Evolutionary conservation across 2,797 vertebrate species (phyloP).

Genomic region (Sebastiscus tertius): DNA sequence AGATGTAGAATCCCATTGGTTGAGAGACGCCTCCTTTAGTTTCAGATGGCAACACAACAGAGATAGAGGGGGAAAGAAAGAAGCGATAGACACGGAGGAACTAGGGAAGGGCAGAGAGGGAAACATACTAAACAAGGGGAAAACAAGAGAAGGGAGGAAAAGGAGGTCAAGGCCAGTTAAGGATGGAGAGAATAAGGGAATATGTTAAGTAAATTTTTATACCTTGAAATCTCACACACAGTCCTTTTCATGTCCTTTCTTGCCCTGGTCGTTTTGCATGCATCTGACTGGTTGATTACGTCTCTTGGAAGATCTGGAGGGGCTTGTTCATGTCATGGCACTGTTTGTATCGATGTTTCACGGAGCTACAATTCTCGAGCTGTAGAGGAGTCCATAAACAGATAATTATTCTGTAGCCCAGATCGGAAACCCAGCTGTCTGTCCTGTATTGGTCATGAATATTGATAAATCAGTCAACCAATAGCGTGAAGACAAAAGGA

Average conservation of each 20-base stretch:
- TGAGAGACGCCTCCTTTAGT: slow-evolving; percentile 72
- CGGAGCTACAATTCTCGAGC: slow-evolving; percentile 58
- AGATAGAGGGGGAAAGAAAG: slow-evolving; percentile 62
- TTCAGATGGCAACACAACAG: slow-evolving; percentile 75
- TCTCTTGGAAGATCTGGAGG: slow-evolving; percentile 76
- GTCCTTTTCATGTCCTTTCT: slow-evolving; percentile 45
- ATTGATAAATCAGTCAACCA: slow-evolving; percentile 50
- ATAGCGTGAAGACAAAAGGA: slow-evolving; percentile 53
- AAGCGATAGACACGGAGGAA: slow-evolving; percentile 40
- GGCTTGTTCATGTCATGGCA: slow-evolving; percentile 65
- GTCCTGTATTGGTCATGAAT: slow-evolving; percentile 28
- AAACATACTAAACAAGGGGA: slow-evolving; percentile 40
- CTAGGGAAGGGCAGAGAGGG: slow-evolving; percentile 16
- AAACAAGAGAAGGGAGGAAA: slow-evolving; percentile 32
- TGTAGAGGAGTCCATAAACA: slow-evolving; percentile 42
- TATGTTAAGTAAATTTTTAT: slow-evolving; percentile 62
- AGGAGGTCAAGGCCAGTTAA: slow-evolving; percentile 62
- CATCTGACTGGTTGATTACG: slow-evolving; percentile 72
- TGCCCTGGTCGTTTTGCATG: slow-evolving; percentile 70
- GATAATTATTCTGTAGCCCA: slow-evolving; percentile 33
- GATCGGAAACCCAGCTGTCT: slow-evolving; percentile 34
- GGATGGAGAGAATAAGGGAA: slow-evolving; percentile 55
- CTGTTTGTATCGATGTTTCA: slow-evolving; percentile 54
- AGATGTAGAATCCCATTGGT: slow-evolving; percentile 78
- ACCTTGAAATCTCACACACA: slow-evolving; percentile 65